Conservation (phyloP, 1,140 invertebrate genomes). For the Oryctes rhinoceros region DNA sequence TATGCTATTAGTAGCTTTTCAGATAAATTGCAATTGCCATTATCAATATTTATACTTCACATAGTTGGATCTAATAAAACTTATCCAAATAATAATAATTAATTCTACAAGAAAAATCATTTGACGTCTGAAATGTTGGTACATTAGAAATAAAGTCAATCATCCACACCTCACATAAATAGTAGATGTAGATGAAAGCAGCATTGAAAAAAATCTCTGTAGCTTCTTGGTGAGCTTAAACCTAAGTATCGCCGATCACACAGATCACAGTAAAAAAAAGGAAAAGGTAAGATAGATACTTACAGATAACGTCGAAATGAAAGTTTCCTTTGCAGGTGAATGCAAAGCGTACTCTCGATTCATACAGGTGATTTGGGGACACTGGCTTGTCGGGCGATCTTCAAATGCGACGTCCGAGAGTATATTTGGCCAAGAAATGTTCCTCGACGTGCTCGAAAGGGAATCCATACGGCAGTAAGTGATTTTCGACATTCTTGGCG, state of each 20-base stretch:
- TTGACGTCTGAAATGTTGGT: too few relatives aligned
- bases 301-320: conserved; percentile 26
- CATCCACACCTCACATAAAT: too few relatives aligned
- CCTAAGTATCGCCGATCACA: neutral
- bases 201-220: too few relatives aligned
- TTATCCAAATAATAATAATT: too few relatives aligned
- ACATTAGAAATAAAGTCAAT: too few relatives aligned
- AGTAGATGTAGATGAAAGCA: too few relatives aligned
- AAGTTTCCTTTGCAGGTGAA: conserved; percentile 26
- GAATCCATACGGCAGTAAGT: neutral
- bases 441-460: neutral
- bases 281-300: neutral
- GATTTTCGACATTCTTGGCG: neutral
- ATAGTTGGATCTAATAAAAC: too few relatives aligned
- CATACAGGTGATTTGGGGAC: conserved; percentile 9
- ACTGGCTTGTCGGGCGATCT: neutral
- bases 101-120: too few relatives aligned
- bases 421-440: neutral
- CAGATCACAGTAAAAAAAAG: neutral
- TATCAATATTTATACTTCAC: too few relatives aligned
- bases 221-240: too few relatives aligned
- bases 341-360: conserved; percentile 14
- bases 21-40: too few relatives aligned
- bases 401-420: neutral
- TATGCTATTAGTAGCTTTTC: too few relatives aligned